Conservation (phyloP, 2,888 invertebrate species). For the Tricholauxania praeusta region DNA sequence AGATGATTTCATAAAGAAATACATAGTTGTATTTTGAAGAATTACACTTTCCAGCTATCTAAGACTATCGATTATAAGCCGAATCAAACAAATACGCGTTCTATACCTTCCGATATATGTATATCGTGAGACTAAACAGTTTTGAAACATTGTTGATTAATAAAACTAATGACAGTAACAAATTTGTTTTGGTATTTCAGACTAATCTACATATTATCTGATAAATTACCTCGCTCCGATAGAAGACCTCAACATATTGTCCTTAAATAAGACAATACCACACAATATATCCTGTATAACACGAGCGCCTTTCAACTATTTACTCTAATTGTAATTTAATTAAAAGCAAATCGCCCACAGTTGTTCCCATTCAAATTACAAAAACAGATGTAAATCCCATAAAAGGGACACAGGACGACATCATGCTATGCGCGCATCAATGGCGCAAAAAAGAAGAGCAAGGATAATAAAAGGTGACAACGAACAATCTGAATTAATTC, state of each 20-base stretch:
- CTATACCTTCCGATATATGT: too few relatives aligned
- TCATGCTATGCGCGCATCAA: conserved; percentile 7
- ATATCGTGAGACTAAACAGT: too few relatives aligned
- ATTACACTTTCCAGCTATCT: too few relatives aligned
- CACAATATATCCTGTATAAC: not conserved
- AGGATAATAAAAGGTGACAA: conserved; percentile 22
- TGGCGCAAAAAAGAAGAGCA: conserved; percentile 2
- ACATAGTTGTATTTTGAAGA: too few relatives aligned
- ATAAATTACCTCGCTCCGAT: too few relatives aligned
- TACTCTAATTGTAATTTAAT: conserved; percentile 28
- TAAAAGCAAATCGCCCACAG: conserved; percentile 30
- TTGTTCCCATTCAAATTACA: not conserved
- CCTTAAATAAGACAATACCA: not conserved
- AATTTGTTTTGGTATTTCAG: too few relatives aligned
- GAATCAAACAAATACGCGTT: too few relatives aligned
- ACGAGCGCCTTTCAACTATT: conserved; percentile 1
- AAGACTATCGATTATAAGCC: too few relatives aligned
- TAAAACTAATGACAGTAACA: too few relatives aligned
- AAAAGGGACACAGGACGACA: not conserved
- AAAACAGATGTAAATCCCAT: conserved; percentile 23
- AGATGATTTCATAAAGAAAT: too few relatives aligned
- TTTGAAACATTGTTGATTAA: too few relatives aligned
- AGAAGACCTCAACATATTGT: not conserved
- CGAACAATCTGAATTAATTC: conserved; percentile 34
- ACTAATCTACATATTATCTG: too few relatives aligned